phyloP scores from a whole-genome alignment of 1,140 invertebrate genomes.

The Drosophila santomea region DNA sequence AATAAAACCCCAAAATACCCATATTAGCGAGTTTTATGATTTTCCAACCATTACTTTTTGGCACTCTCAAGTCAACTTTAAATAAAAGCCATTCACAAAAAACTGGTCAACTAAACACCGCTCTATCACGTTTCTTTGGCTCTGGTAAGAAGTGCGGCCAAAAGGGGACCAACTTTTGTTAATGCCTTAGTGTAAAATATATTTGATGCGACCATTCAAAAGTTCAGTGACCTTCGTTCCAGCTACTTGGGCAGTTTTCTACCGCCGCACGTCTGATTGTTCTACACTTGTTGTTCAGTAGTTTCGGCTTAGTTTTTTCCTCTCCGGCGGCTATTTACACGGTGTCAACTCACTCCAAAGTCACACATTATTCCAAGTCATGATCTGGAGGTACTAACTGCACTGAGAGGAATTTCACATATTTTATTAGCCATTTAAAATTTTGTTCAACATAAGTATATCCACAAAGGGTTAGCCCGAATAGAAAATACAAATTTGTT shows the following conservation, averaged over 20 bases:
- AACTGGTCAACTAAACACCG: constrained; percentile 28
- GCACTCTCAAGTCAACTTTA: constrained; percentile 23
- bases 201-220: constrained; percentile 17
- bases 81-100: constrained; percentile 42
- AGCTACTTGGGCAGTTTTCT: constrained; percentile 59
- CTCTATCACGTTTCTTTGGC: constrained; percentile 8
- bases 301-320: constrained; percentile 44
- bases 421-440: too few species aligned
- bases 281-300: constrained; percentile 71
- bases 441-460: too few species aligned
- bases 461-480: too few species aligned
- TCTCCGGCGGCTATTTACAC: constrained; percentile 37
- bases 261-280: constrained; percentile 43
- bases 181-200: constrained; percentile 36
- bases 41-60: constrained; percentile 16
- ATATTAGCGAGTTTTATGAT: constrained; percentile 50
- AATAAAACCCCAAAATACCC: constrained; percentile 31
- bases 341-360: constrained; percentile 61
- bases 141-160: constrained; percentile 3
- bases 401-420: constrained; percentile 26
- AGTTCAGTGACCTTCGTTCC: constrained; percentile 62
- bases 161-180: constrained; percentile 28
- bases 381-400: constrained; percentile 46
- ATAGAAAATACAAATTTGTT: too few species aligned
- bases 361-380: constrained; percentile 63